A percentile compares a stretch with the other conserved stretches of the same genome.
Evolutionary conservation across 2,113 vertebrate species (phyloP).

Genomic region (Oncorhynchus nerka): DNA sequence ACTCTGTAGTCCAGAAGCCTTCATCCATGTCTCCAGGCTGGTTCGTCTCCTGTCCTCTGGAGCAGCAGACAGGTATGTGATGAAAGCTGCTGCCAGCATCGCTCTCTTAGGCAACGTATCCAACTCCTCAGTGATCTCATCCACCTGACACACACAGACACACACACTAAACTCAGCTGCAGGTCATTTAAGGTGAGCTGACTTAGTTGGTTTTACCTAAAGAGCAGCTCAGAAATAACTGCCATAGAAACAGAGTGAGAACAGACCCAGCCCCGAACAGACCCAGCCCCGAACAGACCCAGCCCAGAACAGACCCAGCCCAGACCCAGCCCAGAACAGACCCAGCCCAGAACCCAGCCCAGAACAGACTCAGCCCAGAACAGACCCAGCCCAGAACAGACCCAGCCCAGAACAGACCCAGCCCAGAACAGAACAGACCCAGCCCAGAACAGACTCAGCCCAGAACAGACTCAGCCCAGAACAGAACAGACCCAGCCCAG

Average conservation of each 20-base stretch:
- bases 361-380: neutral
- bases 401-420: neutral
- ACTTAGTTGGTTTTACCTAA: neutral
- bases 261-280: neutral
- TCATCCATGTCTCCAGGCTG: constrained; percentile 89
- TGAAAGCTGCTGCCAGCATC: constrained; percentile 91
- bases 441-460: neutral
- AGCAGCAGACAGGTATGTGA: constrained; percentile 93
- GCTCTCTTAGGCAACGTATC: constrained; percentile 85
- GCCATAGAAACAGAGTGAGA: neutral
- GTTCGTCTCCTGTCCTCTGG: constrained; percentile 84
- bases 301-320: no score
- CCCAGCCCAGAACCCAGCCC: neutral
- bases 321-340: neutral
- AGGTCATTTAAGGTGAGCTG: neutral
- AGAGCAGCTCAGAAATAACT: neutral
- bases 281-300: neutral
- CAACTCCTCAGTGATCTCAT: constrained; percentile 89
- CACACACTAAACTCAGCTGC: constrained; percentile 5
- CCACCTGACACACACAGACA: constrained; percentile 75
- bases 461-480: neutral
- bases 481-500: neutral
- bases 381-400: constrained; percentile 1
- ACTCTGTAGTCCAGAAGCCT: constrained; percentile 86
- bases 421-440: neutral